phyloP scores from a whole-genome alignment of 2,113 vertebrate genomes.

The Eulacestoma nigropectus region DNA sequence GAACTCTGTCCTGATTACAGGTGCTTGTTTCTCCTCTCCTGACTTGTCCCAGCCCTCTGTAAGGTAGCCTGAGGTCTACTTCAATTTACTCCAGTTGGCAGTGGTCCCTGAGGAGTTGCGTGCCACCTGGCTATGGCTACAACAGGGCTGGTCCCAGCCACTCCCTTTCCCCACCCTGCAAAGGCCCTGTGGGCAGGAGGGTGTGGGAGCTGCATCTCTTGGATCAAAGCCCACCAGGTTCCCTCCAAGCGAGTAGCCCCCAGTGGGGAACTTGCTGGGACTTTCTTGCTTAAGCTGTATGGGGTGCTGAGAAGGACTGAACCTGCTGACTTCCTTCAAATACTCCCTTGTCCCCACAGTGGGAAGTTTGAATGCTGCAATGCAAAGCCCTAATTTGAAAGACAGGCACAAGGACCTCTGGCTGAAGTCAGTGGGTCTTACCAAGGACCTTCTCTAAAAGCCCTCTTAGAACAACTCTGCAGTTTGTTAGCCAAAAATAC shows the following conservation, averaged over 20 bases:
- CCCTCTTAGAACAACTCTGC: background rate
- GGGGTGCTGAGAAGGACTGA: background rate
- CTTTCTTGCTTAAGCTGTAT: background rate
- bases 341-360: accelerated
- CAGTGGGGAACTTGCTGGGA: accelerated
- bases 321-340: background rate
- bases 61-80: background rate
- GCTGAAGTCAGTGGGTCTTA: background rate
- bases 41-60: background rate
- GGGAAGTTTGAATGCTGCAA: background rate
- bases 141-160: background rate
- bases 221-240: background rate
- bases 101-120: background rate
- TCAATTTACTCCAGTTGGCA: background rate
- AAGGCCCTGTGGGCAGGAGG: background rate
- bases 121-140: background rate
- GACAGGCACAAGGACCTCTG: background rate
- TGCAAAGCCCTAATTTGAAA: background rate
- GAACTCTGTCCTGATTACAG: background rate
- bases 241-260: accelerated
- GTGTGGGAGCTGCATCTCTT: background rate
- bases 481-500: background rate
- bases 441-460: background rate
- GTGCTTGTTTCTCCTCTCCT: background rate
- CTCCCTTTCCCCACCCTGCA: background rate